These are phyloP conservation scores for Saturnia japonica DNA, from an alignment of 2,888 invertebrate genomes.

Conservation along the genomic window DNA sequence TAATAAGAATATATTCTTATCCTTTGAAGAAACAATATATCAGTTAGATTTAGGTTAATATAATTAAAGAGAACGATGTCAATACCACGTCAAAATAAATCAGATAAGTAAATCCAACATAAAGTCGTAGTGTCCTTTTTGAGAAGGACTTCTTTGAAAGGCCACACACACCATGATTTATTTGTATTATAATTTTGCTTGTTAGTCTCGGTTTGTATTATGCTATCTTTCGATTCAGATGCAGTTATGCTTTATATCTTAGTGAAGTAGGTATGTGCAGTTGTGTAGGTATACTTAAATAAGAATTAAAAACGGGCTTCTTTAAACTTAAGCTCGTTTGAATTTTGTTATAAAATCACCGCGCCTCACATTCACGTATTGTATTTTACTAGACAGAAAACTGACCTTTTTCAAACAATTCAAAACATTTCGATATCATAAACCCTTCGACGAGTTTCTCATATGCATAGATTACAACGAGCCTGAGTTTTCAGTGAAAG, in stretches of 20 bases:
- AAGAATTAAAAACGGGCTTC: background rate
- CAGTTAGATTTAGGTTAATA: background rate
- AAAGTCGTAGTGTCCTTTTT: conserved; percentile 2
- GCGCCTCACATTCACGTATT: no score
- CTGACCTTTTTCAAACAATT: background rate
- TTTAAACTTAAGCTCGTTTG: background rate
- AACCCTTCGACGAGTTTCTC: background rate
- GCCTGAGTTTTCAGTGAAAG: no score
- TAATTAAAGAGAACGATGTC: background rate
- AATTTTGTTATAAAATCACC: background rate
- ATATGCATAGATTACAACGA: background rate
- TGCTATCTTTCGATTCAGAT: background rate
- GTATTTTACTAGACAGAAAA: no score
- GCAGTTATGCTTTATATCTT: background rate
- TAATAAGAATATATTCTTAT: no score
- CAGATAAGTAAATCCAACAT: conserved; percentile 1
- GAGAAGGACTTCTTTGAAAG: background rate
- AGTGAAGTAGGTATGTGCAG: no score
- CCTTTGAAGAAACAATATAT: background rate
- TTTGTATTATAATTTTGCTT: background rate
- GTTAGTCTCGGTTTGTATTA: background rate
- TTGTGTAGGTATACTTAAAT: no score
- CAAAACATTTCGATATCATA: background rate
- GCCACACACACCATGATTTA: background rate
- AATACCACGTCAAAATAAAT: background rate